phyloP scores from a whole-genome alignment of 2,888 invertebrate species.

The Stenichneumon culpator region DNA sequence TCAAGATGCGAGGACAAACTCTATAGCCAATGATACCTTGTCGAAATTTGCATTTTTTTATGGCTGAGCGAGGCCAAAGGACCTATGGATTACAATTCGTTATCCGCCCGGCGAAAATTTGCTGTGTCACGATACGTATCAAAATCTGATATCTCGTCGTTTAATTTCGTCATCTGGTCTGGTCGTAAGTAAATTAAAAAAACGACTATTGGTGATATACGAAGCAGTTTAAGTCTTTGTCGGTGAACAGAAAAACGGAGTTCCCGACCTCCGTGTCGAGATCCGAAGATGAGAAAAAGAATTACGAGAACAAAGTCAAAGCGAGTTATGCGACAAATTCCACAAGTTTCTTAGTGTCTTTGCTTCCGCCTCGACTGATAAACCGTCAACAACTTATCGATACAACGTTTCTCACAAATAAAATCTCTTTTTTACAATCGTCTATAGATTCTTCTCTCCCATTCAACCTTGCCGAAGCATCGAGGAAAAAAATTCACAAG shows the following conservation, averaged over 20 bases:
- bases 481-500: neutral
- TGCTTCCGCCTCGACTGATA: neutral
- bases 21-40: neutral
- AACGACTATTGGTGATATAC: no score
- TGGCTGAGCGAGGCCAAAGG: neutral
- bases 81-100: neutral
- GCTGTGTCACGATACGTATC: no score
- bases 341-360: neutral
- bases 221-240: neutral
- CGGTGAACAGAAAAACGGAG: neutral
- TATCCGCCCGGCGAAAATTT: neutral
- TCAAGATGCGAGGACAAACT: neutral
- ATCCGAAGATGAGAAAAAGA: neutral
- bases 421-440: neutral
- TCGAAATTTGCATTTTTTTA: constrained; percentile 1
- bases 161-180: no score
- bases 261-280: neutral
- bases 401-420: neutral
- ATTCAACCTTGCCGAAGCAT: neutral
- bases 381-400: neutral
- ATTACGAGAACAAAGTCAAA: neutral
- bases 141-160: no score
- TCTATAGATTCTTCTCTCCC: neutral
- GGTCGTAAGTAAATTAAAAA: no score
- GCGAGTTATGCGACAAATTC: constrained; percentile 11